Conservation (phyloP, 2,797 vertebrate species). For the Triplophysa yarkandensis region DNA sequence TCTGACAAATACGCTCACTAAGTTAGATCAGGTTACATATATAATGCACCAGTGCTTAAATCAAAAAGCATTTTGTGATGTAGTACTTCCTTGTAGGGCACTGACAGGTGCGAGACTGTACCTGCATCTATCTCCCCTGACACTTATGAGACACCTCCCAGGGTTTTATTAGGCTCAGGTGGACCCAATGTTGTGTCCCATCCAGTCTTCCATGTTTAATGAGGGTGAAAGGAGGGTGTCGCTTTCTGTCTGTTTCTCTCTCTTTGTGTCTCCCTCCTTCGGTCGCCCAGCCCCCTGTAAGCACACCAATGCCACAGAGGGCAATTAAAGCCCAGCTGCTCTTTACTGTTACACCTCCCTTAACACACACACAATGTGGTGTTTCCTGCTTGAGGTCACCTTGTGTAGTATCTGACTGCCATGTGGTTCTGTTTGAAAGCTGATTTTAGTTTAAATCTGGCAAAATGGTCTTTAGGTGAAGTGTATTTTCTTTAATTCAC, state of each 20-base stretch:
- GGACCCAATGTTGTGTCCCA: conserved; percentile 30
- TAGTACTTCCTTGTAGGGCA: conserved; percentile 14
- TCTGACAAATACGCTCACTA: conserved; percentile 24
- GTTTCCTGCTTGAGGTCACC: conserved; percentile 34
- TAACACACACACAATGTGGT: neutral
- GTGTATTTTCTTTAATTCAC: neutral
- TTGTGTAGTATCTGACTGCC: conserved; percentile 15
- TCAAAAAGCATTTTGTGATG: conserved; percentile 6
- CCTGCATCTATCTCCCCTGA: conserved; percentile 52
- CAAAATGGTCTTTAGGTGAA: neutral
- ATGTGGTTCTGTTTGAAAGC: neutral
- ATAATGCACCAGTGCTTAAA: conserved; percentile 3
- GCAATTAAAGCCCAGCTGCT: conserved; percentile 76
- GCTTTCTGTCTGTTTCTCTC: conserved; percentile 36
- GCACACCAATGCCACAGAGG: conserved; percentile 57
- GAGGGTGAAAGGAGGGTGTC: conserved; percentile 18
- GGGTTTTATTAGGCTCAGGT: conserved; percentile 52
- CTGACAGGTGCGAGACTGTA: conserved; percentile 44
- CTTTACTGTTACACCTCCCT: conserved; percentile 68
- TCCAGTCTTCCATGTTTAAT: conserved; percentile 23
- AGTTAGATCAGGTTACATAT: neutral
- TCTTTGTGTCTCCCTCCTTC: conserved; percentile 22
- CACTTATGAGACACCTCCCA: conserved; percentile 48
- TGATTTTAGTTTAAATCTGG: neutral
- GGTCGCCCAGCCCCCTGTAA: conserved; percentile 47